phyloP scores from a whole-genome alignment of 1,140 invertebrate species.

The Drosophila biarmipes region DNA sequence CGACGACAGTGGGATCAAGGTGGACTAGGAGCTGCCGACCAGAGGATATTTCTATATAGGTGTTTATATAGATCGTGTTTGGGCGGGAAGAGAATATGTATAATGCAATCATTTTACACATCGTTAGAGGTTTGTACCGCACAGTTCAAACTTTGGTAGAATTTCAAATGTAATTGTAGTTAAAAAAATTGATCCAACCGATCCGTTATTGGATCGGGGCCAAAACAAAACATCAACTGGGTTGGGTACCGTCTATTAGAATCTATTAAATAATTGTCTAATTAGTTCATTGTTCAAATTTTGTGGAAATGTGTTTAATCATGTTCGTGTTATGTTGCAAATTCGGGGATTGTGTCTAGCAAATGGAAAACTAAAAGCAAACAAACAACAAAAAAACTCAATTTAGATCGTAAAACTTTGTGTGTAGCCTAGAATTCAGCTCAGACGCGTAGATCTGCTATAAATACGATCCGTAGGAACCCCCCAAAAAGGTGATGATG shows the following conservation, averaged over 20 bases:
- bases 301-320: conserved; percentile 44
- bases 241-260: conserved; percentile 69
- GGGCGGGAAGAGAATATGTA: conserved; percentile 34
- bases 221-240: conserved; percentile 52
- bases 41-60: conserved; percentile 39
- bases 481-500: conserved; percentile 1
- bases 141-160: conserved; percentile 64
- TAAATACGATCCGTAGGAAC: conserved; percentile 1
- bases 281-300: conserved; percentile 73
- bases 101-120: conserved; percentile 61
- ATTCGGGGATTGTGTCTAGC: conserved; percentile 55
- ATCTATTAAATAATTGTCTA: conserved; percentile 69
- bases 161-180: conserved; percentile 65
- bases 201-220: conserved; percentile 70
- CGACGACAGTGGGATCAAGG: conserved; percentile 79
- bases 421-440: conserved; percentile 42
- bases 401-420: conserved; percentile 34
- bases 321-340: conserved; percentile 48
- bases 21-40: conserved; percentile 49
- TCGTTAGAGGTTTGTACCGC: conserved; percentile 56
- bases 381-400: conserved; percentile 26
- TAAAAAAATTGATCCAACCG: conserved; percentile 50
- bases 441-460: conserved; percentile 13
- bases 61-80: conserved; percentile 33
- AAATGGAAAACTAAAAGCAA: conserved; percentile 37